phyloP scores from a whole-genome alignment of 2,888 invertebrate genomes.

The Diaperis boleti region DNA sequence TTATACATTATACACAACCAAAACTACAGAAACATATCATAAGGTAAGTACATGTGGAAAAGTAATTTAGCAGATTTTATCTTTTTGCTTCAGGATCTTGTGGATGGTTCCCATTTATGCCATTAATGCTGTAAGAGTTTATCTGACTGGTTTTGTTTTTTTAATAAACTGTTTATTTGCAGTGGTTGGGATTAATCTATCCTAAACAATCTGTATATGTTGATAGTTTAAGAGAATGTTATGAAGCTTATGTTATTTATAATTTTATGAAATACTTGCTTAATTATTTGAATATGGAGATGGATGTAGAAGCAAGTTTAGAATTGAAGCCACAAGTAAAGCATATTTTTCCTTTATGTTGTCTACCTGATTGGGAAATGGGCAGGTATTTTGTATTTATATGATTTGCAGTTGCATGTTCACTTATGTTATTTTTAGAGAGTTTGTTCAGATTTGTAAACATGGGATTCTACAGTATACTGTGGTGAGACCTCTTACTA shows the following conservation, averaged over 20 bases:
- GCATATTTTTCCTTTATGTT: constrained; percentile 93
- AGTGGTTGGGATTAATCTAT: constrained; percentile 91
- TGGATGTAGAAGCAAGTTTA: constrained; percentile 85
- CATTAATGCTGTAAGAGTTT: constrained; percentile 83
- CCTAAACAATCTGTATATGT: constrained; percentile 91
- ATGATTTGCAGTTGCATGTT: background rate
- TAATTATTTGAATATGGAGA: constrained; percentile 89
- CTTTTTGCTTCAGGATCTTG: constrained; percentile 76
- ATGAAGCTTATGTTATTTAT: constrained; percentile 98
- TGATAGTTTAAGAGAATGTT: constrained; percentile 94
- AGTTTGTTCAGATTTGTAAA: constrained; percentile 94
- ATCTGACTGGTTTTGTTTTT: constrained; percentile 18
- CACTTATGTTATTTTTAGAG: constrained; percentile 69
- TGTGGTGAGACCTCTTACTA: constrained; percentile 89
- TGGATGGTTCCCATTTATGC: constrained; percentile 99
- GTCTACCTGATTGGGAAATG: constrained; percentile 93
- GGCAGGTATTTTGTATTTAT: constrained; percentile 75
- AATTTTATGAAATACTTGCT: constrained; percentile 96
- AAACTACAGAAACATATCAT: constrained; percentile 94
- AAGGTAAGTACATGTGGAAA: constrained; percentile 69
- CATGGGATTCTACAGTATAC: constrained; percentile 97
- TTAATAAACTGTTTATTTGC: constrained; percentile 47
- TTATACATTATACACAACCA: constrained; percentile 93
- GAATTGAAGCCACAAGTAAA: constrained; percentile 87
- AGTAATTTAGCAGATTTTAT: background rate